Base-by-base conservation (phyloP, 2,888 invertebrate species). In the Coenonympha glycerion region DNA sequence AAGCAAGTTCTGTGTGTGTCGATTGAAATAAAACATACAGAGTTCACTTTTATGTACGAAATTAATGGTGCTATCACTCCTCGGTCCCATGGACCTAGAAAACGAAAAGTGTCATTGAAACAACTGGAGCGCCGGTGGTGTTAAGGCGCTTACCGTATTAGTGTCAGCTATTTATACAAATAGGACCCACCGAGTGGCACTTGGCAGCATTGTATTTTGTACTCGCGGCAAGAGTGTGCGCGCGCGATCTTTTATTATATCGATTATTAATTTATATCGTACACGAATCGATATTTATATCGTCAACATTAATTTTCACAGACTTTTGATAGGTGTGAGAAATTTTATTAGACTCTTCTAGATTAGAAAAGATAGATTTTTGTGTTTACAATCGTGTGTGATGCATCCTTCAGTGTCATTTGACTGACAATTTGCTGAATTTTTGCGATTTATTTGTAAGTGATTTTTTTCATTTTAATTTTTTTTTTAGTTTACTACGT, bases 101-200 rank as follows among this genome's bases (percentile, higher is more conserved):
- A 26, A 6, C 19, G 1, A 28, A 8, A 44, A 39, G 15, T n/a
- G 6, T 15, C 28, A 18, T 16, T 34, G 42, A 21, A 49, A 11
- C 6, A 9, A n/a, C 24, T 11, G 3, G 47, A 22, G 36, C 47
- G 24, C 6, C 24, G 31, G n/a, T 6, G 34, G 44, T 40, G 53
- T 55, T 57, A 51, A 57, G 57, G 51, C 47, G 47, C 44, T 57
- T 53, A 57, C 44, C 44, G 44, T 49, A 53, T 51, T 50, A 56
- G 48, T 53, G 55, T 36, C 53, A 40, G 53, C 58, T 55, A 56
- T 58, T 58, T 56, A 60, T 60, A 60, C 57, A 58, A 58, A 58
- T 56, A 53, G 49, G 36, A 51, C 33, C 47, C 6, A 9, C 55
- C 28, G 40, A 26, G 47, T 16, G 44, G 39, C 48, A 30, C 22